Conservation (phyloP, 2,797 vertebrate species). For the Anolis apletophallus region DNA sequence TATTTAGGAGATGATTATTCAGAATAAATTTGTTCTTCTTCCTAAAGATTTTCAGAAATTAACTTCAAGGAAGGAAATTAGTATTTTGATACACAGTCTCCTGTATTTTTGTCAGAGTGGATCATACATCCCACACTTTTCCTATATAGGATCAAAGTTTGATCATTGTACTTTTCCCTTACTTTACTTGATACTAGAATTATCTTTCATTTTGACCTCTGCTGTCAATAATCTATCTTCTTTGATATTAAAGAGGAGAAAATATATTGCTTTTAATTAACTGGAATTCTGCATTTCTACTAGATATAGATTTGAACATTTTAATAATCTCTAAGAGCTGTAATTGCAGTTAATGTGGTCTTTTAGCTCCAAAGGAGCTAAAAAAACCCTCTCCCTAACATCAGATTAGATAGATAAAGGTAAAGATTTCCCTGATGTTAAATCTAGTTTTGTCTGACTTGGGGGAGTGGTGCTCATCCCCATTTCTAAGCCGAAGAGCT, state of each 20-base stretch:
- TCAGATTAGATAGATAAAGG: too few relatives aligned
- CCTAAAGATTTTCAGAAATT: not conserved
- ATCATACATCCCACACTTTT: not conserved
- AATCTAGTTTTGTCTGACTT: too few relatives aligned
- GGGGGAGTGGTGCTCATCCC: too few relatives aligned
- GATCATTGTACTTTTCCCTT: not conserved
- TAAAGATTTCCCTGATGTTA: too few relatives aligned
- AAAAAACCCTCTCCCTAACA: too few relatives aligned
- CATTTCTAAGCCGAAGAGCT: too few relatives aligned
- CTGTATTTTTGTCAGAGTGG: not conserved
- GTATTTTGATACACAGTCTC: not conserved
- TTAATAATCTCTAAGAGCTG: slow-evolving; percentile 16
- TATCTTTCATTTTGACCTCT: not conserved
- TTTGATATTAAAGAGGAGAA: not conserved
- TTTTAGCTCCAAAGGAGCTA: slow-evolving; percentile 45
- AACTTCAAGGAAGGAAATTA: not conserved
- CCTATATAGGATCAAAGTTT: not conserved
- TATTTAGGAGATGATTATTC: not conserved
- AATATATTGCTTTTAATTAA: slow-evolving; percentile 6
- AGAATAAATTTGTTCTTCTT: not conserved
- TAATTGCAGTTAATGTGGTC: slow-evolving; percentile 22
- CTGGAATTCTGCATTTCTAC: slow-evolving; percentile 3
- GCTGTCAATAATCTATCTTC: not conserved
- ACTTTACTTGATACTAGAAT: not conserved
- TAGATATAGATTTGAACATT: slow-evolving; percentile 1